Base-by-base conservation (phyloP, 2,113 vertebrate genomes). In the Galemys pyrenaicus region DNA sequence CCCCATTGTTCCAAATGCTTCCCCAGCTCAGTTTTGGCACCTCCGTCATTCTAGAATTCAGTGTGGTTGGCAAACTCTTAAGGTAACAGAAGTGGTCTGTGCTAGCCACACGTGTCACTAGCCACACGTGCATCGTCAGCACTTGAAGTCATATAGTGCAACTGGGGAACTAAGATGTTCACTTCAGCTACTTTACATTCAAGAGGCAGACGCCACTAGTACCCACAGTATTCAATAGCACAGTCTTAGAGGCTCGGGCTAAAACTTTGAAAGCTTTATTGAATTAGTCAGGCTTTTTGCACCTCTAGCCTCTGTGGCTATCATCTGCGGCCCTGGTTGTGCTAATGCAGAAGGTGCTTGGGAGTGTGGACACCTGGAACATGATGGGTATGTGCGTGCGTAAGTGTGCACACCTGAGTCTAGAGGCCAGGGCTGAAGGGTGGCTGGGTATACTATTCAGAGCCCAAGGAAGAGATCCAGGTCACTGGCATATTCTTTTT, bases 31-130 rank as follows among this genome's bases (percentile, higher is more conserved):
- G 49, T 10, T 79, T 28, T 80, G 71, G 37, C 71, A 56, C 75
- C 16, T 1, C 37, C 32, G 35, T 44, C 8, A 9, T 62, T 70
- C 35, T 70, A 37, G 56, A 89, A 85, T 71, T 83, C 58, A 58
- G 41, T 0, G 9, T 64, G 1, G 6, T 22, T 64, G 22, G 35
- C 0, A 74, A 84, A 84, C 20, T 9, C 49, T 13, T 13, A 32
- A 26, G 62, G 35, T 4, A 1, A n/a, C 22, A 5, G 44, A 77
- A 70, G 75, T 35, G 22, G 19, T 24, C 68, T 87, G 32, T 15
- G 13, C 35, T 56, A n/a, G 13, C 17, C 73, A 3, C 2, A 12
- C 9, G 9, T 41, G 30, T 20, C 62, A 79, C 44, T 20, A 74
- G 68, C 32, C 12, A 7, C 24, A 46, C 2, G 22, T 56, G 28